These are phyloP conservation scores for Microplitis deprimator DNA, from an alignment of 2,888 invertebrate species.

Conservation along the genomic window DNA sequence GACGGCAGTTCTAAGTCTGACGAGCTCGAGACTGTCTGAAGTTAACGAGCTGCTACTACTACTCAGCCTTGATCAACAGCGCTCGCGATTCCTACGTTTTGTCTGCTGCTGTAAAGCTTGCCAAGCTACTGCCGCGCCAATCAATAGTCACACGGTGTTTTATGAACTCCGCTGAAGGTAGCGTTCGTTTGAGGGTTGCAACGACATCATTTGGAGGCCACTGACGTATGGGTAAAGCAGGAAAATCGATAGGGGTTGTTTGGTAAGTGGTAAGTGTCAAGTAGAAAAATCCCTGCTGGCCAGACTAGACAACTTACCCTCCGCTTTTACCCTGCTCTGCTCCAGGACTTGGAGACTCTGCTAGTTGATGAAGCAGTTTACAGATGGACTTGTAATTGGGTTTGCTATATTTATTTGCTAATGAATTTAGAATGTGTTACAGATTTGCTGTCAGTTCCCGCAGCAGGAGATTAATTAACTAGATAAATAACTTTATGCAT, in stretches of 20 bases:
- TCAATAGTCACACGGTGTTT: slow-evolving; percentile 35
- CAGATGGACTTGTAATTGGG: neutral
- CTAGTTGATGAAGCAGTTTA: slow-evolving; percentile 6
- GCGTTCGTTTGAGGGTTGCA: neutral
- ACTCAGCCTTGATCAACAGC: neutral
- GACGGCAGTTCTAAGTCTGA: too few species aligned
- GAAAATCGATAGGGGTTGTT: slow-evolving; percentile 19
- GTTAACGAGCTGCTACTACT: too few species aligned
- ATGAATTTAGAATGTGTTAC: neutral
- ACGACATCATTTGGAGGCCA: slow-evolving; percentile 26
- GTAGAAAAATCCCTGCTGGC: neutral
- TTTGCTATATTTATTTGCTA: neutral
- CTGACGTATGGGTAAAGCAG: neutral
- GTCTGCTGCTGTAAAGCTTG: slow-evolving; percentile 23
- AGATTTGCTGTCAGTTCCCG: neutral
- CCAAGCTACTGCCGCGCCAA: slow-evolving; percentile 38
- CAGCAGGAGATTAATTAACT: slow-evolving; percentile 67
- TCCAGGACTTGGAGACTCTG: too few species aligned
- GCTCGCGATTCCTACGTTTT: slow-evolving; percentile 10
- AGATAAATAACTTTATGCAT: slow-evolving; percentile 57
- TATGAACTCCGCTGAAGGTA: neutral
- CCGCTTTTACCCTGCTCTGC: too few species aligned
- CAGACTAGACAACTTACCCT: neutral
- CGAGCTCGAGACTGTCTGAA: slow-evolving; percentile 13
- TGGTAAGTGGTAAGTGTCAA: slow-evolving; percentile 21